Percentiles rank a stretch among this genome's conserved stretches.
These are phyloP conservation scores for Ceratotherium simum DNA, from an alignment of 2,113 vertebrate genomes.

Conservation along the genomic window DNA sequence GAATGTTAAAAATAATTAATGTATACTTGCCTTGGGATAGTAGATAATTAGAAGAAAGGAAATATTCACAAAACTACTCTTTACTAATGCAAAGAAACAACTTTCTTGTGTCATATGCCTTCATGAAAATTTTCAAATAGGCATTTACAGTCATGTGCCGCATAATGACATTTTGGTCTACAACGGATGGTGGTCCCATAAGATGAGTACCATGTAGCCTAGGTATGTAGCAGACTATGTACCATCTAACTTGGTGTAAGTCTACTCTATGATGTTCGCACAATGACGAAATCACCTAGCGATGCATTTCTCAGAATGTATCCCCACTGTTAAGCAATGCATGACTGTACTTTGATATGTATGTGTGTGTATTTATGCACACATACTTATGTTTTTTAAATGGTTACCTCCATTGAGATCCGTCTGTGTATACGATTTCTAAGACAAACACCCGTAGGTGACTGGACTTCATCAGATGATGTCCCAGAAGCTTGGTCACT, in stretches of 20 bases:
- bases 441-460: constrained; percentile 97
- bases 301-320: no score
- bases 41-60: constrained; percentile 3
- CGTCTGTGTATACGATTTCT: constrained; percentile 95
- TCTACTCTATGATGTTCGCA: no score
- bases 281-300: no score
- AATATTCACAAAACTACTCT: background rate
- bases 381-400: background rate
- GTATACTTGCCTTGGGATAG: background rate
- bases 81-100: background rate
- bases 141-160: background rate
- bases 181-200: no score
- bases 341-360: no score
- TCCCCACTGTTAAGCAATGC: no score
- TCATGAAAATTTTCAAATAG: constrained; percentile 20
- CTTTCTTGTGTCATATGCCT: background rate
- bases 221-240: no score
- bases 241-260: no score
- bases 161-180: no score
- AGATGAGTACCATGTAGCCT: no score
- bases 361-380: background rate
- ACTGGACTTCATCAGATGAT: constrained; percentile 98
- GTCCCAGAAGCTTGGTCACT: constrained; percentile 99
- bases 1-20: constrained; percentile 24
- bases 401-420: constrained; percentile 97